Base-by-base conservation (phyloP, 2,888 invertebrate genomes). In the Caenorhabditis sp. region DNA sequence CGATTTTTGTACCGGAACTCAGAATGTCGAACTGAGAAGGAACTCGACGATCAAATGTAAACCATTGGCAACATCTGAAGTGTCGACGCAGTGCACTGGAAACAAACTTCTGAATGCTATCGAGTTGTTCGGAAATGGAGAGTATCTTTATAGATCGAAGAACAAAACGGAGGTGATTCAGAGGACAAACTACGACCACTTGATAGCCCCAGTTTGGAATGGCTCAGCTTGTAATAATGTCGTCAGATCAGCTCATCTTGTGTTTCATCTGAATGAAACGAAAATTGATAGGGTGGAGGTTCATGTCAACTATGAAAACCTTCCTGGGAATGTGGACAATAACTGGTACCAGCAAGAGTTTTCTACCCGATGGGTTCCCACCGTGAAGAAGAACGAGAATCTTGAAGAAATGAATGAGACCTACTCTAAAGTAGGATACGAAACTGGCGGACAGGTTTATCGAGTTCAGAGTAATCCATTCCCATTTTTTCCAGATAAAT, bases 1-100 rank as follows among this genome's bases (percentile, higher is more conserved):
- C 0, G 82, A 69, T 19, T 63, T 66, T 22, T 83, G 83, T 35
- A 75, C 63, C 16, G 83, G 83, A 16, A 72, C 64, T 24, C 80
- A 75, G 35, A 69, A 56, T 24, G 38, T 83, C 1, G 66, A 54
- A 10, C 10, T 56, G 10, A 56, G 44, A 16, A 59, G 70, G 41
- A 83, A 83, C 26, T 3, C 63, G 8, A 79, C 74, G 12, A 31
- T 79, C 14, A 51, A 19, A 12, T 83, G 82, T 28, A 74, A 73
- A 12, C 79, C 74, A 16, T 38, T 76, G 0, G 12, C 49, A 8
- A 76, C 64, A 0, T 0, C 56, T 8, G 61, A 75, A 26, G 31
- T 82, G 31, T 51, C 41, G 8, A 47, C 64, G 0, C 72, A 82
- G 4, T 83, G 82, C 47, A 51, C 61, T 5, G 56, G 56, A 22